phyloP scores from a whole-genome alignment of 2,888 invertebrate species.

The Entomobrya multifasciata region DNA sequence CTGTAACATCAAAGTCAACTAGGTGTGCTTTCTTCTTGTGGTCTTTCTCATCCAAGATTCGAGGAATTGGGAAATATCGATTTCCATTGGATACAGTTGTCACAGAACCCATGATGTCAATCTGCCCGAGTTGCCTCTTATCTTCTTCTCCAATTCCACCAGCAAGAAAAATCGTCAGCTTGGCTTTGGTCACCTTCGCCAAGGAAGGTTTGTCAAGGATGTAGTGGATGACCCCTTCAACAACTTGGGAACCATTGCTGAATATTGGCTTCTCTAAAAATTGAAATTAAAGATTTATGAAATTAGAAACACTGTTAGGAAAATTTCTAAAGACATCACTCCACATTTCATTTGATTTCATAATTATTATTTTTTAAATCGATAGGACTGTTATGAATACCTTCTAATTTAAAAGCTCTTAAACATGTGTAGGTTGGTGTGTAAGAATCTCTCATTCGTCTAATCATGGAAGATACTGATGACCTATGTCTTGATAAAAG shows the following conservation, averaged over 20 bases:
- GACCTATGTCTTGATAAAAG: too few relatives aligned
- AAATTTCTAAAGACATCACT: too few relatives aligned
- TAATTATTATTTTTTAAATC: too few relatives aligned
- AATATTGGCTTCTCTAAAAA: neutral
- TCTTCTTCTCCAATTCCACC: neutral
- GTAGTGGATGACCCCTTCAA: constrained; percentile 17
- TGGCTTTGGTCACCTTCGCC: constrained; percentile 41
- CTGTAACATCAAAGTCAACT: neutral
- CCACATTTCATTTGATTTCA: too few relatives aligned
- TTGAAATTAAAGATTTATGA: neutral
- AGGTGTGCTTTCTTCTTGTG: too few relatives aligned
- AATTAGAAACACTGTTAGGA: neutral
- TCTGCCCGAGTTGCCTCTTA: neutral
- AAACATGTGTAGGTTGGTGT: too few relatives aligned
- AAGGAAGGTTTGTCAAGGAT: neutral
- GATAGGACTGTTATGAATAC: too few relatives aligned
- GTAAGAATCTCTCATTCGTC: too few relatives aligned
- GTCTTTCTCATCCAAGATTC: neutral
- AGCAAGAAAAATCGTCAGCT: neutral
- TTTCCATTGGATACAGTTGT: neutral
- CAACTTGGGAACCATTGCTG: too few relatives aligned
- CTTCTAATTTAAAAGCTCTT: too few relatives aligned
- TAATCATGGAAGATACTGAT: too few relatives aligned
- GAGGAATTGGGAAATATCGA: neutral
- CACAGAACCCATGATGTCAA: neutral